A percentile compares a stretch with the other conserved stretches of the same genome.
phyloP scores from a whole-genome alignment of 2,888 invertebrate species.

The Cetonia aurata region DNA sequence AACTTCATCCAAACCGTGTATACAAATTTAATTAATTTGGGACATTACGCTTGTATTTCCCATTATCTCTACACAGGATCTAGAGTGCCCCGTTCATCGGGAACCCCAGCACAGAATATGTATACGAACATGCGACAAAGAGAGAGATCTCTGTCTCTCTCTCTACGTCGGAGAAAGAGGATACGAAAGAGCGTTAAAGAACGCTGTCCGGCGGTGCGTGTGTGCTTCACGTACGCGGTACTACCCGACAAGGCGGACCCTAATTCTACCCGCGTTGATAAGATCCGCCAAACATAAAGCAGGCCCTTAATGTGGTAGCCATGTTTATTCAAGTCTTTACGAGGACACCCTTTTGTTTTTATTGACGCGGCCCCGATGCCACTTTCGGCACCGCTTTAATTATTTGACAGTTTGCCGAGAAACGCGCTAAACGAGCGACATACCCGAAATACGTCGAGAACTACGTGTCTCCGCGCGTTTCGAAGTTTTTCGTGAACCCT shows the following conservation, averaged over 20 bases:
- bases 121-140: not conserved
- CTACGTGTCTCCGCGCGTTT: not conserved
- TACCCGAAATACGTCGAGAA: not conserved
- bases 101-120: not conserved
- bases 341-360: conserved; percentile 54
- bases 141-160: too few species aligned
- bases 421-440: conserved; percentile 26
- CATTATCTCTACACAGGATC: conserved; percentile 43
- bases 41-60: conserved; percentile 38
- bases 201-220: conserved; percentile 6
- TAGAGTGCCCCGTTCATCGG: conserved; percentile 27
- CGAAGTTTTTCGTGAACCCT: too few species aligned
- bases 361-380: conserved; percentile 49
- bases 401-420: conserved; percentile 46
- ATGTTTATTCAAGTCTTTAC: conserved; percentile 60
- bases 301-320: conserved; percentile 62
- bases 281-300: conserved; percentile 58
- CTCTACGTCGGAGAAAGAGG: not conserved
- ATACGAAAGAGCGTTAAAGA: not conserved
- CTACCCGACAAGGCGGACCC: conserved; percentile 45
- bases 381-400: conserved; percentile 43
- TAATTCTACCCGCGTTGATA: conserved; percentile 42
- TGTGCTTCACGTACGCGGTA: conserved; percentile 13
- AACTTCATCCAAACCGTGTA: conserved; percentile 19
- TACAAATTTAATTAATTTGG: conserved; percentile 44